Evolutionary conservation across 1,140 invertebrate genomes (phyloP), one percentile per base, ranked within the genome.

Genomic region (Drosophila asahinai): DNA sequence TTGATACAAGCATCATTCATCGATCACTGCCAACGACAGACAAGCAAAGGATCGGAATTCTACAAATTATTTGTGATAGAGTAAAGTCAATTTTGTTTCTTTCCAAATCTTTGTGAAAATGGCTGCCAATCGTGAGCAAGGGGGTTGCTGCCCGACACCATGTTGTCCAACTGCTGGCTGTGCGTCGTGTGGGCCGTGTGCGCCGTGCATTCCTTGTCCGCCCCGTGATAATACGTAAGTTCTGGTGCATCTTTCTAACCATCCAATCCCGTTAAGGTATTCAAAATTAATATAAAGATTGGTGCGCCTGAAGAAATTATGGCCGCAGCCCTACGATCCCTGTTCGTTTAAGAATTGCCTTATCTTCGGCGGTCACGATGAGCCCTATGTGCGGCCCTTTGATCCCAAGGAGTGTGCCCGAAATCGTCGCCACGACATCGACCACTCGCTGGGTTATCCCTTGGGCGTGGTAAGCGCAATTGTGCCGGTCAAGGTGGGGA

Each of bases 381-480:
- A 80, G 19, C 86, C 86, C 36, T 89, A 86, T 19, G 5, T 22
- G 0, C 51, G 42, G 1, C 67, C 81, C 4, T 77, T 81, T 9
- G 86, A 89, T 77, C 57, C 67, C 14, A 90, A 68, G 54, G 71
- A 66, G 5, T 89, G 86, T 27, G 19, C 40, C 4, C 51, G 36
- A 1, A 58, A 9, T 40, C 54, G 77, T 11, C 77, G 81, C 3
- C 19, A 36, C 0, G 49, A 65, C 15, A 27, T 68, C 3, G 86
- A 89, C 19, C 72, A 71, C 30, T 90, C 86, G 0, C 14, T 89
- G 48, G 86, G 86, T 9, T 64, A 66, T 43, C 86, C 86, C 4
- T 36, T 89, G 3, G 86, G 86, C 7, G 42, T 72, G n/a, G 62
- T 74, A 1, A 22, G 22, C 8, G 79, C 64, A 0, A 49, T 27